Base-by-base conservation (phyloP, 2,113 vertebrate genomes). In the Nyctereutes procyonoides region DNA sequence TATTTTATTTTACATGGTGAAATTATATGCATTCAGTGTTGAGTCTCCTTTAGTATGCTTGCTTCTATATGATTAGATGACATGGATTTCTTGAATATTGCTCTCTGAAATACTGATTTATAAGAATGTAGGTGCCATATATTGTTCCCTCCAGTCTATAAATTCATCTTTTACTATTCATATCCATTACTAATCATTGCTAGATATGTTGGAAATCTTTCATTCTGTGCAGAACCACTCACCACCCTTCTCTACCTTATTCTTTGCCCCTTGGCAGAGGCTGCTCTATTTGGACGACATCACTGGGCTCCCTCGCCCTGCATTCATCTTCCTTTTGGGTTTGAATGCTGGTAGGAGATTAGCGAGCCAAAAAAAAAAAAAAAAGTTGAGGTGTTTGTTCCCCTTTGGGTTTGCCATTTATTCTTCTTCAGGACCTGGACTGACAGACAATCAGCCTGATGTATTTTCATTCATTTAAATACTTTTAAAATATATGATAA, bases 361-460 rank as follows among this genome's bases (percentile, higher is more conserved):
- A 94, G 60, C 85, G 88, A 24, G 8, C 62, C 96, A 93, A 53
- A 84, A 86, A 17, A 89, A 32, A 65, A 94, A 89, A 96, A 43
- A 24, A 92, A 86, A 95, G 1, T n/a, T 60, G 38, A 60, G 30
- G 13, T 91, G 17, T 92, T 85, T 43, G 58, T 91, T 96, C 4
- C 24, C 28, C 79, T 74, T 67, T 69, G 65, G 14, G 69, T 89
- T 8, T 56, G 19, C 3, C 48, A 69, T 92, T 85, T 11, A 24
- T 74, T 60, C 81, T 53, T 82, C 76, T 35, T 77, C 35, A 79
- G 12, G 6, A 26, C 20, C 16, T 79, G n/a, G 1, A 65, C 35
- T 83, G 77, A 84, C 62, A 67, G 55, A 88, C 3, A 88, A 69
- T 74, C 22, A 90, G 62, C 2, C 22, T 19, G 13, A 28, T 24